Evolutionary conservation across 37 sponge, comb jelly and placozoan genomes (phyloP), one percentile per base, ranked within the genome.

Genomic region (Chondrilla cf. caribensis): DNA sequence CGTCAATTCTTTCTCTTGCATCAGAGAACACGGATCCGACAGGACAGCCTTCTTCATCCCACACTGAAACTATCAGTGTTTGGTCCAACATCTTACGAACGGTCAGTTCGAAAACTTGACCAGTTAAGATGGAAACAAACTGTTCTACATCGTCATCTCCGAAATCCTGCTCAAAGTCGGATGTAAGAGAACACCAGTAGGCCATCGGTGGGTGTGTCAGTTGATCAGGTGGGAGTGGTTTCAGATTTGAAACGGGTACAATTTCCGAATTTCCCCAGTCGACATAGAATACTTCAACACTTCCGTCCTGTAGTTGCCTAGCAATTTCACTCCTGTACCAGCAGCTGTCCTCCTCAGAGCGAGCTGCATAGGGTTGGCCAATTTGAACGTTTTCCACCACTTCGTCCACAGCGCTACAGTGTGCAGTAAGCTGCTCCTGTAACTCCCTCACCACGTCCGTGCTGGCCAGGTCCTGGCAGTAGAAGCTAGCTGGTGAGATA

Each of bases 251-350:
- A 2, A 66, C 35, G 59, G 79, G 31, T 2, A 84, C 82, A 31
- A n/a, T 35, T 55, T 87, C 88, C 29, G 83, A 85, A 78, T 87
- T 93, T 5, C 94, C 94, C 42, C 57, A 93, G 55, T 93, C 94
- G 9, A 93, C 73, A 57, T 87, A 90, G 5, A 41, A 58, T 6
- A 93, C 94, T 11, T 29, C 15, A 26, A 58, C 88, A 21, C 76
- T 8, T 6, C 24, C n/a, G 0, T n/a, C 35, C 17, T 3, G 2
- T 6, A 11, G 14, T 15, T 29, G 8, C 43, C 37, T 26, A 2
- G 38, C 70, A 39, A 73, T 40, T 11, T 21, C 67, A n/a, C 55
- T 41, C 38, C 82, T 43, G 28, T 70, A 82, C 82, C 82, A 82
- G 28, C 18, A 22, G 8, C 8, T 35, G 35, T 77, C 70, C 15